These are phyloP conservation scores for Microhierax caerulescens DNA, from an alignment of 2,797 vertebrate species.

Conservation along the genomic window DNA sequence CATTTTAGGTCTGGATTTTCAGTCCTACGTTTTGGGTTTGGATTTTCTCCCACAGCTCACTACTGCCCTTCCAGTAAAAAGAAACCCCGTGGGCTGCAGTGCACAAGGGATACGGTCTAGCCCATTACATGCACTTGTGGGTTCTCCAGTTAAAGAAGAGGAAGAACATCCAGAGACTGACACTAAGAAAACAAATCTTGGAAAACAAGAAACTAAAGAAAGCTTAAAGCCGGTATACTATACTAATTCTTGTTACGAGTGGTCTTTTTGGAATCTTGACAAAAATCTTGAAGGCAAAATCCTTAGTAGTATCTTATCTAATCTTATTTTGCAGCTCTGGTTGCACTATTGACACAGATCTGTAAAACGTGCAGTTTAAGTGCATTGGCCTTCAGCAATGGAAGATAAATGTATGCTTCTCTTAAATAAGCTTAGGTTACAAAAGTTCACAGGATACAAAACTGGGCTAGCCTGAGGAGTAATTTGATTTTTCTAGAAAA, in stretches of 20 bases:
- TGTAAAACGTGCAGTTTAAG: background rate
- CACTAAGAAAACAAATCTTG: slow-evolving; percentile 67
- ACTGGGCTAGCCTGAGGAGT: background rate
- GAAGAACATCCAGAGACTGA: slow-evolving; percentile 70
- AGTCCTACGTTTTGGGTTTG: slow-evolving; percentile 55
- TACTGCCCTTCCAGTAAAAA: slow-evolving; percentile 75
- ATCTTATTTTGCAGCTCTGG: background rate
- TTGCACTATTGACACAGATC: background rate
- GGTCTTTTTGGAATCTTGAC: background rate
- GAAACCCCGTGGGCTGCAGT: slow-evolving; percentile 69
- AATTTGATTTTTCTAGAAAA: background rate
- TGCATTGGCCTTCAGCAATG: background rate
- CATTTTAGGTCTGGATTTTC: slow-evolving; percentile 78
- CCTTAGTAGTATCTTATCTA: background rate
- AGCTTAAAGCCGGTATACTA: slow-evolving; percentile 71
- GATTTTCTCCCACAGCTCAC: slow-evolving; percentile 82
- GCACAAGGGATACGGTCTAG: slow-evolving; percentile 77
- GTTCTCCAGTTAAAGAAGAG: slow-evolving; percentile 86
- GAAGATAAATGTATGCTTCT: background rate
- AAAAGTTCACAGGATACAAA: background rate
- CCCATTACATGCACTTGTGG: slow-evolving; percentile 78
- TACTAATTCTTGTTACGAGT: background rate
- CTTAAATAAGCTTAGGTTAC: background rate
- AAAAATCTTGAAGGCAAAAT: background rate
- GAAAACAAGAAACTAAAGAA: slow-evolving; percentile 76